Evolutionary conservation across 2,888 invertebrate species (phyloP).

Genomic region (Troides oblongomaculatus): DNA sequence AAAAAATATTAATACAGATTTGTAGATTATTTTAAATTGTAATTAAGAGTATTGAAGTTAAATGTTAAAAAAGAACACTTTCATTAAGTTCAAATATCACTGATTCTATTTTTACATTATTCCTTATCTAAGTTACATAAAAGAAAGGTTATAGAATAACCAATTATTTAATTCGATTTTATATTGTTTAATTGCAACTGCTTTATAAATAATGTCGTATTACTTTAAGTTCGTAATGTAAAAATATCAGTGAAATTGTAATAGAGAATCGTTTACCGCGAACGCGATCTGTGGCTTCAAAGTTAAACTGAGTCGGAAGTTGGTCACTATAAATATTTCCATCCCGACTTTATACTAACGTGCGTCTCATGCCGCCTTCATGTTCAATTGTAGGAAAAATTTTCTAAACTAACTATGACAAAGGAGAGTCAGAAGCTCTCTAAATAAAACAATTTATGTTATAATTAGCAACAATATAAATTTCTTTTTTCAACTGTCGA

Average conservation of each 20-base stretch:
- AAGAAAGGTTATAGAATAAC: no score
- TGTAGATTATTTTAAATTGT: no score
- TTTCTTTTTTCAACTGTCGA: no score
- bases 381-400: conserved; percentile 42
- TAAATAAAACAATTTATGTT: no score
- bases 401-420: not conserved
- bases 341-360: conserved; percentile 44
- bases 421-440: no score
- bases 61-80: no score
- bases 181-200: not conserved
- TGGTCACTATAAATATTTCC: conserved; percentile 56
- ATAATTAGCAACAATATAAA: no score
- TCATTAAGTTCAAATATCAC: no score
- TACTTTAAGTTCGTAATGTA: not conserved
- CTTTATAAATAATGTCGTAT: not conserved
- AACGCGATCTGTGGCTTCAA: conserved; percentile 32
- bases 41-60: no score
- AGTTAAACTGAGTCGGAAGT: conserved; percentile 47
- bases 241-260: not conserved
- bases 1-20: no score
- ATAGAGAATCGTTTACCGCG: conserved; percentile 20
- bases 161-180: not conserved
- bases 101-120: no score
- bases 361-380: conserved; percentile 34
- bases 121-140: no score